Conservation (phyloP, 2,797 vertebrate species). For the Acipenser transmontanus region DNA sequence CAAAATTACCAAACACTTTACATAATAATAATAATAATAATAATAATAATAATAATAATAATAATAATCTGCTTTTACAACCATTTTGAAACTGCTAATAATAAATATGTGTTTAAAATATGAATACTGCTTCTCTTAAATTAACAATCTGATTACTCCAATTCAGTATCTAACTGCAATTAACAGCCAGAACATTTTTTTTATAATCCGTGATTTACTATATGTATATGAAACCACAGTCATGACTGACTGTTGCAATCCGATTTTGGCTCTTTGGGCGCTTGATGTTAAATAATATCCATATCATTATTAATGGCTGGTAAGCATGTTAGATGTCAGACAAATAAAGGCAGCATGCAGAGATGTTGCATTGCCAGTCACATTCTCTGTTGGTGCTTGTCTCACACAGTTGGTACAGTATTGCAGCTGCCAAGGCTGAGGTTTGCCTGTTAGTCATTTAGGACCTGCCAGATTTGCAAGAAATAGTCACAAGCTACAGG, state of each 20-base stretch:
- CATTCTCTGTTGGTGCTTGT: conserved; percentile 32
- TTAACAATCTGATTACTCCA: too few relatives aligned
- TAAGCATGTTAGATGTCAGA: conserved; percentile 51
- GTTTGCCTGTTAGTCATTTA: conserved; percentile 13
- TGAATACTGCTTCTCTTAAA: too few relatives aligned
- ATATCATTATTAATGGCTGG: conserved; percentile 56
- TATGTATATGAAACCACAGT: too few relatives aligned
- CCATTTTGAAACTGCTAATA: too few relatives aligned
- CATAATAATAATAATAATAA: too few relatives aligned
- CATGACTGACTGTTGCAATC: conserved; percentile 30
- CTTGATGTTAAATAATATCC: conserved; percentile 63
- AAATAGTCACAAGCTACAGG: background rate
- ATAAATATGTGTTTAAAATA: too few relatives aligned
- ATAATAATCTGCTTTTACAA: too few relatives aligned
- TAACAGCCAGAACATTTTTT: too few relatives aligned
- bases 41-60: too few relatives aligned
- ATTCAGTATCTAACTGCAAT: too few relatives aligned
- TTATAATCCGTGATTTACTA: too few relatives aligned
- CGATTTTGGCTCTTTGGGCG: conserved; percentile 44
- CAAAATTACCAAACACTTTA: too few relatives aligned
- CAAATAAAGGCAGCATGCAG: conserved; percentile 51
- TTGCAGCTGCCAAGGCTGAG: conserved; percentile 24
- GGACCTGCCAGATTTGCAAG: conserved; percentile 4
- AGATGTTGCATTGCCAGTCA: conserved; percentile 50
- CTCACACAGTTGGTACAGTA: conserved; percentile 20